Percentiles rank a stretch among this genome's conserved stretches.
Conservation (phyloP, 2,888 invertebrate species). For the Perizoma flavofasciatum region DNA sequence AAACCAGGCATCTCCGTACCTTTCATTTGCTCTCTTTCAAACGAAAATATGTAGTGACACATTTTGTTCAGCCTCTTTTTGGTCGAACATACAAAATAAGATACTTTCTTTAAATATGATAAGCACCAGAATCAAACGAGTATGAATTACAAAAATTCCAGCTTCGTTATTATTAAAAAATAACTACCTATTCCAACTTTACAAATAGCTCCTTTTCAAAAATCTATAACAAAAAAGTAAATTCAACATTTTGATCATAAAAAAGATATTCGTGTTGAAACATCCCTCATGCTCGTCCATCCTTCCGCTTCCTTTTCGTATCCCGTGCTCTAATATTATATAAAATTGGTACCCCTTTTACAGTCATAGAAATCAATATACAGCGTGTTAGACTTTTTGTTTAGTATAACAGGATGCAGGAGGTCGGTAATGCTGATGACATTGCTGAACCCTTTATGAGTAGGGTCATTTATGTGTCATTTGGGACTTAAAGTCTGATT, state of each 20-base stretch:
- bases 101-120: too few species aligned
- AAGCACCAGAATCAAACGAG: background rate
- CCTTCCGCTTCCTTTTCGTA: constrained; percentile 30
- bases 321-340: constrained; percentile 22
- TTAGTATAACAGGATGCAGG: too few species aligned
- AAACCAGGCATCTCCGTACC: too few species aligned
- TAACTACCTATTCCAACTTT: constrained; percentile 20
- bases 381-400: background rate
- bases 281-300: constrained; percentile 23
- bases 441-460: too few species aligned
- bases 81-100: too few species aligned
- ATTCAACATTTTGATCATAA: constrained; percentile 31
- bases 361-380: constrained; percentile 7
- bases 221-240: constrained; percentile 25
- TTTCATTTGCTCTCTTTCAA: too few species aligned
- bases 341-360: constrained; percentile 27
- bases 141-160: constrained; percentile 6
- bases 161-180: constrained; percentile 16
- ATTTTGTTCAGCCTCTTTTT: too few species aligned
- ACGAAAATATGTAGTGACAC: too few species aligned
- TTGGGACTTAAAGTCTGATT: too few species aligned
- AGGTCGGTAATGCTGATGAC: too few species aligned
- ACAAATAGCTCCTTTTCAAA: constrained; percentile 23
- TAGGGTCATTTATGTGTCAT: too few species aligned
- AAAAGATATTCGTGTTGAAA: constrained; percentile 28